Evolutionary conservation across 2,888 invertebrate species (phyloP).

Genomic region (Muschampia plurimacula): DNA sequence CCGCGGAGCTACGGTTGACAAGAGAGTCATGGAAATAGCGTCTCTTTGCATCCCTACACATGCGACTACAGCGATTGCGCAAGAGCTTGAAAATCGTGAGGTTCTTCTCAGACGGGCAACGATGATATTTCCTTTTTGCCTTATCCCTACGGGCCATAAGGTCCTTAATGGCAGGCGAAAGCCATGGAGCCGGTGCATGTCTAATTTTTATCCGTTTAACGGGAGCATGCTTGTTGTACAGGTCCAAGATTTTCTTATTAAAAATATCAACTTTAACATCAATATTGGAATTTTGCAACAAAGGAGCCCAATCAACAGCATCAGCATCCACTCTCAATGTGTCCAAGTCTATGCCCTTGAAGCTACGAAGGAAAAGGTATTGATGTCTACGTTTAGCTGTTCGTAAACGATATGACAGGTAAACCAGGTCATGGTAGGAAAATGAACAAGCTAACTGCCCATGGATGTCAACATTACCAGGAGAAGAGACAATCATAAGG

Average conservation of each 20-base stretch:
- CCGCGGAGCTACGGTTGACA: neutral
- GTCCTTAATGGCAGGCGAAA: neutral
- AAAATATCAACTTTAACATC: neutral
- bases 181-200: slow-evolving; percentile 21
- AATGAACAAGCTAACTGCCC: slow-evolving; percentile 4
- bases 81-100: slow-evolving; percentile 3
- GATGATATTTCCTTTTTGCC: slow-evolving; percentile 22
- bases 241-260: neutral
- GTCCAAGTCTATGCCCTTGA: slow-evolving; percentile 11
- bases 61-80: slow-evolving; percentile 25
- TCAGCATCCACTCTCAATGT: neutral
- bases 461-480: neutral
- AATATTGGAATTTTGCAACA: neutral
- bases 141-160: slow-evolving; percentile 23
- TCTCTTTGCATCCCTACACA: slow-evolving; percentile 30
- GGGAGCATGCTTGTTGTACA: slow-evolving; percentile 23
- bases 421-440: slow-evolving; percentile 6
- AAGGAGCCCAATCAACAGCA: neutral
- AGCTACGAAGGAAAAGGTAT: neutral
- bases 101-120: slow-evolving; percentile 14
- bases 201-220: neutral
- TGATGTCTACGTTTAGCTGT: neutral
- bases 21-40: slow-evolving; percentile 20
- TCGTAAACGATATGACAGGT: neutral
- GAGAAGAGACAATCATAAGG: neutral